Evolutionary conservation across 1,140 invertebrate genomes (phyloP), one percentile per base, ranked within the genome.

Genomic region (Lineus longissimus): DNA sequence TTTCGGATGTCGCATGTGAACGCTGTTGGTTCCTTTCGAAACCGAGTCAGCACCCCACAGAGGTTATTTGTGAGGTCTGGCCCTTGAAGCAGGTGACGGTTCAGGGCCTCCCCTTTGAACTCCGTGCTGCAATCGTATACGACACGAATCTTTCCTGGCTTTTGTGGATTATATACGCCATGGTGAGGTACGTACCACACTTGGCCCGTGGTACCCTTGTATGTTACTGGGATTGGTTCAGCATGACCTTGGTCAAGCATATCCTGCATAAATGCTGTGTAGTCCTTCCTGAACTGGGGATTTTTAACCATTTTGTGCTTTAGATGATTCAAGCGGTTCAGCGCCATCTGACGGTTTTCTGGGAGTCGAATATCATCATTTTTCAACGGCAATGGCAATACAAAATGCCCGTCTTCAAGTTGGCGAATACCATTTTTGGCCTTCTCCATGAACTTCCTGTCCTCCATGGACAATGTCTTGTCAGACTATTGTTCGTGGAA

Each of bases 21-120:
- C 0, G 58, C 64, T 2, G 59, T 27, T 1, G 27, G 15, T 29
- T 51, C 25, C 47, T 64, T n/a, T 15, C 73, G 36, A 57, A 73
- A 73, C 19, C 63, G 47, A 0, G 66, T 33, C n/a, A 75, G 65
- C 4, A 73, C 67, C 27, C 65, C 72, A 19, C 70, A 30, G 11
- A 75, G 55, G 45, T 19, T 55, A 55, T 58, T 74, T 65, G 83
- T 81, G 0, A 85, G 58, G 59, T 75, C 75, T 9, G 83, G 80
- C 13, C 76, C 75, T 11, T 64, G 29, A 0, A 71, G 45, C 17
- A 77, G 47, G 11, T 55, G 22, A 15, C 70, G 47, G 57, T 78
- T 77, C 1, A 78, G 55, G 6, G 70, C 75, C 25, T 47, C 62
- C 25, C 71, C 71, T 23, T 63, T 17, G 43, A 59, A 69, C 33